Evolutionary conservation across 2,113 vertebrate genomes (phyloP).

Genomic region (Neogale vison): DNA sequence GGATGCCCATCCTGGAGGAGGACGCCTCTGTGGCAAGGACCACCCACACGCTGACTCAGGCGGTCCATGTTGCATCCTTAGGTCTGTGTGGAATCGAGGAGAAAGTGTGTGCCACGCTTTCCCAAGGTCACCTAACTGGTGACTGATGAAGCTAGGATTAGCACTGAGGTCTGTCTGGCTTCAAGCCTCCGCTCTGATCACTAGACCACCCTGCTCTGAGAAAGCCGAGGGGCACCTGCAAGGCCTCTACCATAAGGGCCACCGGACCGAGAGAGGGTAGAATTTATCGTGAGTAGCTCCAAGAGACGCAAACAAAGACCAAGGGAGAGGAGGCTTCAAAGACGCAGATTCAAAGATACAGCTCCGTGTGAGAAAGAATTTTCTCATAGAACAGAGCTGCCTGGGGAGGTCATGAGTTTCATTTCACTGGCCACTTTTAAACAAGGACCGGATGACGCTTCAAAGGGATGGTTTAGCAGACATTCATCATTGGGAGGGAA

Average conservation of each 20-base stretch:
- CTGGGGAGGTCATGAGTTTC: not conserved
- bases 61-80: not conserved
- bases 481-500: not conserved
- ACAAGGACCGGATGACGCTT: not conserved
- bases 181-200: not conserved
- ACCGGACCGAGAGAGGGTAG: not conserved
- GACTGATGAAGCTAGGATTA: not conserved
- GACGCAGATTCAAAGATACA: not conserved
- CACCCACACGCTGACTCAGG: accelerated
- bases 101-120: not conserved
- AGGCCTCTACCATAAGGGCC: not conserved
- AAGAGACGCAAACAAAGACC: not conserved
- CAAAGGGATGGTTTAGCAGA: not conserved
- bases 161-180: not conserved
- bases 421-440: not conserved
- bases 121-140: not conserved
- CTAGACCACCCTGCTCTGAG: not conserved
- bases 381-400: not conserved
- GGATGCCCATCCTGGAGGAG: not conserved
- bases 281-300: not conserved
- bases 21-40: not conserved
- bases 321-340: not conserved
- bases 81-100: not conserved
- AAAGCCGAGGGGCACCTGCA: not conserved
- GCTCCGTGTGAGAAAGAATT: not conserved